Evolutionary conservation across 2,113 vertebrate genomes (phyloP).

Genomic region (Variabilichromis moorii): DNA sequence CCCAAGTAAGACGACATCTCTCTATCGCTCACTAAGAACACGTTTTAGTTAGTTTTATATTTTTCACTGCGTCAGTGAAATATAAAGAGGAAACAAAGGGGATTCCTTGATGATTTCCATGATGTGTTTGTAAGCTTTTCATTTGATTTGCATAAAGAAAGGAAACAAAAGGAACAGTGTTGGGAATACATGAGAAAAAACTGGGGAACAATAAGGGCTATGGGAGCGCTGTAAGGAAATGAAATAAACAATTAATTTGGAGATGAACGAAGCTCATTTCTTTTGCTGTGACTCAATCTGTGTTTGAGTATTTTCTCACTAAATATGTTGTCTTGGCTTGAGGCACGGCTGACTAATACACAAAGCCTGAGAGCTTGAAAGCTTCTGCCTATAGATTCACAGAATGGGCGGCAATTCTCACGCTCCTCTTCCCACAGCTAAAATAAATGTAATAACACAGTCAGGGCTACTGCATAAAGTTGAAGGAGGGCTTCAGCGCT

Average conservation of each 20-base stretch:
- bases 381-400: conserved; percentile 6
- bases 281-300: background rate
- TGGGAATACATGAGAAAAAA: background rate
- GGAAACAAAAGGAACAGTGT: rapidly evolving
- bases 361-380: background rate
- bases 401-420: background rate
- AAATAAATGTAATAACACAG: background rate
- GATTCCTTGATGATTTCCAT: background rate
- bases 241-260: background rate
- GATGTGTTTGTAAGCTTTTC: rapidly evolving
- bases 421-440: background rate
- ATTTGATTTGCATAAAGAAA: background rate
- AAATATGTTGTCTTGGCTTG: conserved; percentile 20
- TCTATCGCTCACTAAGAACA: rapidly evolving
- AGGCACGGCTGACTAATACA: conserved; percentile 41
- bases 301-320: conserved; percentile 17
- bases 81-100: background rate
- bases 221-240: background rate
- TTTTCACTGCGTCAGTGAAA: background rate
- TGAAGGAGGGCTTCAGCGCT: background rate
- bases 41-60: background rate
- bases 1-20: conserved; percentile 77
- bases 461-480: background rate
- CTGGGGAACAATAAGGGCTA: rapidly evolving
- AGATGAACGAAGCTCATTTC: background rate